These are phyloP conservation scores for Pristionchus entomophagus DNA, from an alignment of 2,888 invertebrate genomes.

Conservation along the genomic window DNA sequence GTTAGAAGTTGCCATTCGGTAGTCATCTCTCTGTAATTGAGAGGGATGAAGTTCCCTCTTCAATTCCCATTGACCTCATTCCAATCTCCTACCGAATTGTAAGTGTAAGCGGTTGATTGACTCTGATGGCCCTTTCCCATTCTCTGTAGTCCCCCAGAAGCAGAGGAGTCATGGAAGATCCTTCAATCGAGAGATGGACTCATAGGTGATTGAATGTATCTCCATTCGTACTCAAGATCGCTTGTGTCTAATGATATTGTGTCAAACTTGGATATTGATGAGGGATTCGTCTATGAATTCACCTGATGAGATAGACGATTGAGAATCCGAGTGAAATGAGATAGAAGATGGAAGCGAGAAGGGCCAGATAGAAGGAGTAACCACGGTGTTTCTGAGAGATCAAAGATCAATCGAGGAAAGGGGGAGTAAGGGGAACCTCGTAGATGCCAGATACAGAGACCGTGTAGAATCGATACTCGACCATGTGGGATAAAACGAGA, in stretches of 20 bases:
- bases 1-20: constrained; percentile 41
- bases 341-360: constrained; percentile 61
- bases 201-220: too few species aligned
- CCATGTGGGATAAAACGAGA: constrained; percentile 71
- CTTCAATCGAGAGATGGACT: neutral
- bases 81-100: neutral
- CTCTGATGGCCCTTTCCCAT: constrained; percentile 24
- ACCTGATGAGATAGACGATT: constrained; percentile 54
- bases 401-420: neutral
- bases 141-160: constrained; percentile 41
- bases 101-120: constrained; percentile 21
- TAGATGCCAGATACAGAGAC: constrained; percentile 75
- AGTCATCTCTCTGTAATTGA: constrained; percentile 46
- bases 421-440: constrained; percentile 56
- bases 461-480: constrained; percentile 73
- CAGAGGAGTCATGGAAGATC: constrained; percentile 28
- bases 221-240: too few species aligned
- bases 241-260: too few species aligned
- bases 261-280: too few species aligned
- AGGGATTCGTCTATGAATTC: neutral
- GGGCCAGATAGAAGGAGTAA: constrained; percentile 70
- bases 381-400: constrained; percentile 70
- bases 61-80: neutral
- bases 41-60: neutral
- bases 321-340: constrained; percentile 59